A percentile compares a stretch with the other conserved stretches of the same genome.
phyloP scores from a whole-genome alignment of 2,888 invertebrate species.

The Campoletis raptor region DNA sequence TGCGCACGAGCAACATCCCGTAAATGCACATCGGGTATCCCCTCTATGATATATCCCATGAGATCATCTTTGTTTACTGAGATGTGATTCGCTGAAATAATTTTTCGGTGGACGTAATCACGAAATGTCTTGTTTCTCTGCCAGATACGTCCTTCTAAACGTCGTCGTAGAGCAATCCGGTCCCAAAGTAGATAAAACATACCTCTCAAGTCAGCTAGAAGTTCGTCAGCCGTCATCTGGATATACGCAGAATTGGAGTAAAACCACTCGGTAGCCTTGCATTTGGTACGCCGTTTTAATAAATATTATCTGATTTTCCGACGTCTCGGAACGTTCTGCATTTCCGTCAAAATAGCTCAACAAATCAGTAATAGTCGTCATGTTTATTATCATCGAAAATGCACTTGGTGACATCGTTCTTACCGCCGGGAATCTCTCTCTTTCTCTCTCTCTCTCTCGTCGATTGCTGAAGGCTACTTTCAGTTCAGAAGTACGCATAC shows the following conservation, averaged over 20 bases:
- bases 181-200: conserved; percentile 53
- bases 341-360: conserved; percentile 47
- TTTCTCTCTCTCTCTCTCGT: too few relatives aligned
- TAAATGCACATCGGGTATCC: conserved; percentile 8
- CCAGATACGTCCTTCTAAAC: background rate
- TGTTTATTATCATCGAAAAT: background rate
- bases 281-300: conserved; percentile 16
- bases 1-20: conserved; percentile 12
- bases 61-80: conserved; percentile 1
- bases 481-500: background rate
- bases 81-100: conserved; percentile 19
- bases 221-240: background rate
- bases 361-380: conserved; percentile 39
- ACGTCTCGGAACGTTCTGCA: conserved; percentile 31
- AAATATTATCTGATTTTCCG: conserved; percentile 49
- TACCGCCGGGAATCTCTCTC: background rate
- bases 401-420: background rate
- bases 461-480: background rate
- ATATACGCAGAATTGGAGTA: conserved; percentile 28
- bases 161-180: background rate
- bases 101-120: conserved; percentile 13
- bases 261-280: conserved; percentile 50
- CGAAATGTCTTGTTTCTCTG: conserved; percentile 12
- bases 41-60: conserved; percentile 18
- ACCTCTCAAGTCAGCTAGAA: background rate